Percentiles rank a stretch among this genome's conserved stretches.
Conservation (phyloP, 64 coral and sea anemone genomes). For the Actinia tenebrosa region DNA sequence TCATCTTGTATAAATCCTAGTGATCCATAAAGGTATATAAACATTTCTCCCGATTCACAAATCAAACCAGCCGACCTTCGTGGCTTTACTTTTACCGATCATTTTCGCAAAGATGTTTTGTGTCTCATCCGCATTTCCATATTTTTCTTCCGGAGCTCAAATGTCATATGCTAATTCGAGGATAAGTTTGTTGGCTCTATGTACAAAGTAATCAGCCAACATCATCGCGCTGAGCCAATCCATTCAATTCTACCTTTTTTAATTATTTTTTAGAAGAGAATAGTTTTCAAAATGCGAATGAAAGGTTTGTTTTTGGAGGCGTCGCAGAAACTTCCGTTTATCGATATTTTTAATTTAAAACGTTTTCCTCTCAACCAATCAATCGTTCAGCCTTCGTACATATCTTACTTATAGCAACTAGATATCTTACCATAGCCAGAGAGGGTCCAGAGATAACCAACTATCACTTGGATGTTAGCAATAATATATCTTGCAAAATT, state of each 20-base stretch:
- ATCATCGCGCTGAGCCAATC: conserved; percentile 5
- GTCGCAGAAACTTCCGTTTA: background rate
- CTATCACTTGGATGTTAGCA: background rate
- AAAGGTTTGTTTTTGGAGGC: background rate
- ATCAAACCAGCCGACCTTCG: background rate
- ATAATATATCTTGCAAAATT: background rate
- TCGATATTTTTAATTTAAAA: background rate
- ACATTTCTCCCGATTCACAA: background rate
- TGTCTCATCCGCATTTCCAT: background rate
- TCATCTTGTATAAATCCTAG: background rate
- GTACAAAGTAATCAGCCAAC: conserved; percentile 10
- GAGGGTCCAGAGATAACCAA: background rate
- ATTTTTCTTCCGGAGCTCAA: conserved; percentile 16
- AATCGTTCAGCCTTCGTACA: background rate
- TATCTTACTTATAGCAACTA: background rate
- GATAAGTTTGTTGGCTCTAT: background rate
- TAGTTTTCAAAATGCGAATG: background rate
- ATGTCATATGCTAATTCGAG: conserved; percentile 12
- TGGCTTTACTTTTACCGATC: background rate
- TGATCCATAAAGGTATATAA: background rate
- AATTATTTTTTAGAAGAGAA: background rate
- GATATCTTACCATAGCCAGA: background rate
- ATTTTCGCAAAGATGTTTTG: background rate
- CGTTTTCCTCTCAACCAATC: background rate
- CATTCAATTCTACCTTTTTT: background rate